These are phyloP conservation scores for Notamacropus eugenii DNA, from an alignment of 2,797 vertebrate genomes.

Conservation along the genomic window DNA sequence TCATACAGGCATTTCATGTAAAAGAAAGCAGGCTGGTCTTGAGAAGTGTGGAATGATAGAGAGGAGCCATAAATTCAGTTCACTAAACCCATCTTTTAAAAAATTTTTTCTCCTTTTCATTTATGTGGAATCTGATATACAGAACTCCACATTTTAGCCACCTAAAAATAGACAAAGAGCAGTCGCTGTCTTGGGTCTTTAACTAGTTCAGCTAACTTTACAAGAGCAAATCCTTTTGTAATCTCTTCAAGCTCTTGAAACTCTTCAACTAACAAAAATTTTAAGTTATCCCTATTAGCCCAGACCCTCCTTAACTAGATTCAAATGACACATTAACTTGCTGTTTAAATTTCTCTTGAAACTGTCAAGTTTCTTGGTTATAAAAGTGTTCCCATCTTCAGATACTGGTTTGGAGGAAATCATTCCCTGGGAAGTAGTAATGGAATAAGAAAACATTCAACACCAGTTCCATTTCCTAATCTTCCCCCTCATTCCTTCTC, in stretches of 20 bases:
- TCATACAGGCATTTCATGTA: neutral
- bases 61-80: neutral
- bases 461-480: neutral
- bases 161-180: neutral
- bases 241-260: neutral
- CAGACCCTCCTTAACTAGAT: neutral
- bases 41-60: neutral
- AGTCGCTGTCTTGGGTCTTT: neutral
- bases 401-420: neutral
- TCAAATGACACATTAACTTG: neutral
- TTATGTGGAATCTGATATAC: neutral
- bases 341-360: neutral
- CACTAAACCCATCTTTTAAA: neutral
- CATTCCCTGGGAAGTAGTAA: neutral
- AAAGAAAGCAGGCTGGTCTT: neutral
- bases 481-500: neutral
- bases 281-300: conserved; percentile 13
- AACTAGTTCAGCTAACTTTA: neutral
- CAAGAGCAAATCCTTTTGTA: neutral
- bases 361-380: neutral
- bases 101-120: neutral
- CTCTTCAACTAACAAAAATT: neutral
- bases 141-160: neutral
- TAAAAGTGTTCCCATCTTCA: neutral
- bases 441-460: neutral